Base-by-base conservation (phyloP, 2,113 vertebrate genomes). In the Mustelus asterias region DNA sequence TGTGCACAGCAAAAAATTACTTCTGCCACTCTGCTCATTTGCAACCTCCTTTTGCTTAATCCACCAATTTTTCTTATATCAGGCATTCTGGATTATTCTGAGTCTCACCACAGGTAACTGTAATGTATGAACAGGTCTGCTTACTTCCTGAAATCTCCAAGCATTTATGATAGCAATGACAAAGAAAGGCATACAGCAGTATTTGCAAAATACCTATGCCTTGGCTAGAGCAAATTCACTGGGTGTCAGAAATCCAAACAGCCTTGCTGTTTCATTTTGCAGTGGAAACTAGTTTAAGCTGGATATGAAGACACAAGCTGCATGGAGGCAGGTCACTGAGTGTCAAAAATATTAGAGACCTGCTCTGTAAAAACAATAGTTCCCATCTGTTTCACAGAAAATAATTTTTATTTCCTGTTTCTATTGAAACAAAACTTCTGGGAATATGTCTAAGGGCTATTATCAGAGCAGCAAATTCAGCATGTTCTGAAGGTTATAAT, bases 251-350 rank as follows among this genome's bases (percentile, higher is more conserved):
- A 96, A 96, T 96, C 96, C 96, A 97, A 97, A 97, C 97, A 97
- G 97, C 96, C 97, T 96, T 97, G 97, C 97, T 97, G 96, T 96
- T 97, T 96, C 97, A 98, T 98, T 98, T 96, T 95, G 98, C 98
- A 98, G 98, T 98, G 98, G 97, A 97, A 97, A 98, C 98, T 97
- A 97, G 97, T 98, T 98, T 98, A 98, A 98, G 98, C 97, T 98
- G 98, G 98, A 99, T 99, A 99, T 99, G 99, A 99, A 99, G 99
- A 99, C 99, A 99, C 99, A 99, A 99, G 99, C 99, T 99, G 98
- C 98, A 98, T 99, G 99, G 98, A 98, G 98, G 97, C 98, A 97
- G 99, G 98, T 99, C 99, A 99, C 98, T 97, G 97, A 96, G 97
- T 99, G 98, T 99, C 99, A 99, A 97, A 98, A 98, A 99, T 99